Base-by-base conservation (phyloP, 1,140 invertebrate species). In the Drosophila pseudoananassae region DNA sequence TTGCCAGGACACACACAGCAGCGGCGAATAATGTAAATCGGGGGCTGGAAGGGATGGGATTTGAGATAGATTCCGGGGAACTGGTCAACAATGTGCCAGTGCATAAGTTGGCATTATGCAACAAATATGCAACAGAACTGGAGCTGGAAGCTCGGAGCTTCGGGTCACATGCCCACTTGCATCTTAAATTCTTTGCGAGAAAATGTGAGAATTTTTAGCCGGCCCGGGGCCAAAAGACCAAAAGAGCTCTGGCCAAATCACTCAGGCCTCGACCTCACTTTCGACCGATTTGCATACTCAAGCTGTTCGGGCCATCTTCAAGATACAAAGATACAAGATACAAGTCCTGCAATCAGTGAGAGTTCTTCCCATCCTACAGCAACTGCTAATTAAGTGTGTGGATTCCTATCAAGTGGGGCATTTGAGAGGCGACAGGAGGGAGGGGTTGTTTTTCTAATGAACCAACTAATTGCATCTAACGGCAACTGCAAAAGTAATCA, bases 401-500 rank as follows among this genome's bases (percentile, higher is more conserved):
- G 82, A 87, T 88, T 87, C 83, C 83, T 72, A 78, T 88, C 65
- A 70, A 76, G 51, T 12, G 8, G 29, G 3, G 12, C 68, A 33
- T 27, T 27, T 5, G 25, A 27, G 25, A 27, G 6, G 5, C 25
- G 20, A 3, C 0, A n/a, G 6, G 61, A 45, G 47, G 56, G 29
- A 36, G 43, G 58, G 17, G 43, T 56, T 82, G 82, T 68, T 75
- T 57, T 76, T 88, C 82, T 87, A 87, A 87, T 87, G 82, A 88
- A 87, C 78, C 85, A 87, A 87, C 82, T 87, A 87, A 87, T 88
- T 87, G 82, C 83, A 87, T 69, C 66, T 70, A 70, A 82, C 78
- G 71, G 83, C 83, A 87, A 87, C 78, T 88, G 82, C 83, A 87
- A 82, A 87, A 87, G 82, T 88, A 87, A 87, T 87, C 82, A 87